Evolutionary conservation across 2,888 invertebrate genomes (phyloP).

Genomic region (Aproaerema taeniolella): DNA sequence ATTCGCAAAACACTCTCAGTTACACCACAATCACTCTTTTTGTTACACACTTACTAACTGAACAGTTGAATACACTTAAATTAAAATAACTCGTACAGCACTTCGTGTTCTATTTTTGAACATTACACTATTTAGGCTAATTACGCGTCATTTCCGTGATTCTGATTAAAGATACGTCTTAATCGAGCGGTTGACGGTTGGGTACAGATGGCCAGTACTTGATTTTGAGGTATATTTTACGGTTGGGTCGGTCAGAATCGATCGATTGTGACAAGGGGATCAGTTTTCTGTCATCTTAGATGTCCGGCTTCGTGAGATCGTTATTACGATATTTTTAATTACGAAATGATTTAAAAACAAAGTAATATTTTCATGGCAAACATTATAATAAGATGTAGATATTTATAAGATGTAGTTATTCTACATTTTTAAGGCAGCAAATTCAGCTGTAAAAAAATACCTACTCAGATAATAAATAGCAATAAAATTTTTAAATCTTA

Average conservation of each 20-base stretch:
- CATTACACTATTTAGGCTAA: slow-evolving; percentile 3
- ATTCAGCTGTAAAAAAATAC: too few species aligned
- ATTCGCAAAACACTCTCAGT: too few species aligned
- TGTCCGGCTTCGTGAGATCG: slow-evolving; percentile 44
- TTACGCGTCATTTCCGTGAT: slow-evolving; percentile 9
- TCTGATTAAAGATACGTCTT: slow-evolving; percentile 38
- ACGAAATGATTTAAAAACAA: slow-evolving; percentile 23
- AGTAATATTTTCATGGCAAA: not conserved
- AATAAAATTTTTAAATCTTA: too few species aligned
- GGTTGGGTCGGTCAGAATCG: slow-evolving; percentile 54
- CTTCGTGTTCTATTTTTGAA: slow-evolving; percentile 6
- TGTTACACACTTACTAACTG: too few species aligned
- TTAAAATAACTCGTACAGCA: slow-evolving; percentile 3
- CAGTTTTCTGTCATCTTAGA: slow-evolving; percentile 60
- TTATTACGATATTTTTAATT: slow-evolving; percentile 32
- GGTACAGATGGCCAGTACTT: slow-evolving; percentile 54
- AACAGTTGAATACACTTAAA: too few species aligned
- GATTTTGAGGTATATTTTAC: slow-evolving; percentile 74
- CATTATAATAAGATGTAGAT: too few species aligned
- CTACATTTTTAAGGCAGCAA: too few species aligned
- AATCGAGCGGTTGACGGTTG: slow-evolving; percentile 39
- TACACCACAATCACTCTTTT: too few species aligned
- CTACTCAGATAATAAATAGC: too few species aligned
- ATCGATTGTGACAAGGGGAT: slow-evolving; percentile 69
- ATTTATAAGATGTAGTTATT: too few species aligned